phyloP scores from a whole-genome alignment of 2,888 invertebrate genomes.

The Aspidiotus destructor region DNA sequence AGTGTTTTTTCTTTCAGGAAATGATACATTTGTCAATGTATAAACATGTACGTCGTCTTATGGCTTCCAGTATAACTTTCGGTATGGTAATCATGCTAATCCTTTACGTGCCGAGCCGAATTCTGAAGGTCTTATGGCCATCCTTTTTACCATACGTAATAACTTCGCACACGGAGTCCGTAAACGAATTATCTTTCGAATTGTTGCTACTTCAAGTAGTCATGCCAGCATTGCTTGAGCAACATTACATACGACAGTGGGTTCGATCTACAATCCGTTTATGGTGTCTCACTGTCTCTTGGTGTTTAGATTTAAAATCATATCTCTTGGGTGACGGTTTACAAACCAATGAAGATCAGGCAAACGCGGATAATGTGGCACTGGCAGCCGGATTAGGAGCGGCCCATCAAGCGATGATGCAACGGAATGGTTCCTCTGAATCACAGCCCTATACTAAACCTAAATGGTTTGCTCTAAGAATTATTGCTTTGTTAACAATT shows the following conservation, averaged over 20 bases:
- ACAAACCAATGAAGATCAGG: constrained; percentile 34
- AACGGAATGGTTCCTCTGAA: constrained; percentile 64
- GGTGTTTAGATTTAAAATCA: constrained; percentile 74
- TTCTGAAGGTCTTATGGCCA: constrained; percentile 69
- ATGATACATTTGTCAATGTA: constrained; percentile 96
- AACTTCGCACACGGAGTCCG: constrained; percentile 67
- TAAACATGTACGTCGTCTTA: constrained; percentile 76
- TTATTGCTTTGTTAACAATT: constrained; percentile 56
- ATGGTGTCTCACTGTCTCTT: constrained; percentile 79
- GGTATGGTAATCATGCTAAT: constrained; percentile 91
- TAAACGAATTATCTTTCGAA: constrained; percentile 90
- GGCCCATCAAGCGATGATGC: constrained; percentile 79
- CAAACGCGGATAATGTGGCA: constrained; percentile 42
- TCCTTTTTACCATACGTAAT: constrained; percentile 92
- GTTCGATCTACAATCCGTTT: constrained; percentile 75
- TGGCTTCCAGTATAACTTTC: constrained; percentile 90
- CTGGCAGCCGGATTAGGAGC: constrained; percentile 53
- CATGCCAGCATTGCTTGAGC: constrained; percentile 88
- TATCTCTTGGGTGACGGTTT: constrained; percentile 67
- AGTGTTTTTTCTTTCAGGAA: constrained; percentile 49
- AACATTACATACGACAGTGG: constrained; percentile 91
- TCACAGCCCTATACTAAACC: constrained; percentile 86
- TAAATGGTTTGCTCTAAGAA: constrained; percentile 64
- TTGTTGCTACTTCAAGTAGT: constrained; percentile 85
- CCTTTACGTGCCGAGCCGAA: constrained; percentile 87